Conservation (phyloP, 1,140 invertebrate species). For the Forficula auricularia region DNA sequence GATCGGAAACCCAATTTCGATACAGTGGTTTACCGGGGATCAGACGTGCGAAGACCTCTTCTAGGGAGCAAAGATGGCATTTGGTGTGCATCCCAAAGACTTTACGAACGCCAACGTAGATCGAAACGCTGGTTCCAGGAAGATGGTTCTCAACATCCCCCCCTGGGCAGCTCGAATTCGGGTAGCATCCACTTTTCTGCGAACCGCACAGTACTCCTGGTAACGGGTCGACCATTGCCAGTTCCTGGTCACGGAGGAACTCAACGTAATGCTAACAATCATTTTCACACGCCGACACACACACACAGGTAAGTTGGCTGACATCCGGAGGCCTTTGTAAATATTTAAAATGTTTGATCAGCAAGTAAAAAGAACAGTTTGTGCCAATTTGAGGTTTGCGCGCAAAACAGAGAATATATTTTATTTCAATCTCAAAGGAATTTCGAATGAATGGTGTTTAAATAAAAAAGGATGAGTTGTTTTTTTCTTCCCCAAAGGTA, state of each 20-base stretch:
- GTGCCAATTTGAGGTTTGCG: too few species aligned
- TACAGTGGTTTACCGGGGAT: too few species aligned
- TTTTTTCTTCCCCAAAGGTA: too few species aligned
- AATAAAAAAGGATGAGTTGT: too few species aligned
- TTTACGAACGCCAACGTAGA: slow-evolving; percentile 12
- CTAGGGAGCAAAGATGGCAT: slow-evolving; percentile 13
- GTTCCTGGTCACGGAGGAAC: slow-evolving; percentile 16
- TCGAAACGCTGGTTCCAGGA: slow-evolving; percentile 28
- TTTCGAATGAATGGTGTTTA: too few species aligned
- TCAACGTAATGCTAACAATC: neutral
- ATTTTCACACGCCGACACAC: neutral
- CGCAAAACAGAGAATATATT: too few species aligned
- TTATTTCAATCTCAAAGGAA: too few species aligned
- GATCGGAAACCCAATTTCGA: slow-evolving; percentile 13
- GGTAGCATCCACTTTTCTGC: slow-evolving; percentile 13
- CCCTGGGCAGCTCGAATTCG: slow-evolving; percentile 15
- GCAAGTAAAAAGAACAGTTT: too few species aligned
- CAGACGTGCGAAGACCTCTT: too few species aligned
- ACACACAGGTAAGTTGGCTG: too few species aligned
- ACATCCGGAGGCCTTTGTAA: too few species aligned
- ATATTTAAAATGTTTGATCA: too few species aligned
- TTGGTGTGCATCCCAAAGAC: slow-evolving; percentile 8
- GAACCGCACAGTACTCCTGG: slow-evolving; percentile 15
- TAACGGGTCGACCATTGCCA: slow-evolving; percentile 19
- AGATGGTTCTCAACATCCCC: slow-evolving; percentile 22